Evolutionary conservation across 2,888 invertebrate species (phyloP).

Genomic region (Tanytarsus gracilentus): DNA sequence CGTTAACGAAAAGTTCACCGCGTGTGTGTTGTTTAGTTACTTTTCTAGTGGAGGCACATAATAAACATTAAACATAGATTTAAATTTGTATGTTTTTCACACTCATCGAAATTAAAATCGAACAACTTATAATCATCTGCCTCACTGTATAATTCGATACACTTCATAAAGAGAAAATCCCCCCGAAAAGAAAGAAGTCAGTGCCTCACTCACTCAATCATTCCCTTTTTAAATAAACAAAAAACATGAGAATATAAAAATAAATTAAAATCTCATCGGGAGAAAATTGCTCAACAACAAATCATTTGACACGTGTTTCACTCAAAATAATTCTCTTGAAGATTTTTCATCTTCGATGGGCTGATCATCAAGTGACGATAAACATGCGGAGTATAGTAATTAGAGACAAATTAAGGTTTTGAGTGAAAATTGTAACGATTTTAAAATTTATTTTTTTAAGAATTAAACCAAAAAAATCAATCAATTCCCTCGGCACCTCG

Average conservation of each 20-base stretch:
- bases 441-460: no score
- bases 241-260: background rate
- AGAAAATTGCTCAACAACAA: background rate
- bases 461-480: no score
- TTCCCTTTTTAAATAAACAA: no score
- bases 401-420: no score
- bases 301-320: conserved; percentile 26
- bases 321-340: background rate
- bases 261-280: conserved; percentile 21
- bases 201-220: no score
- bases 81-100: conserved; percentile 17
- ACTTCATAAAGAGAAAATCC: no score
- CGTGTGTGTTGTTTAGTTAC: no score
- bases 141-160: conserved; percentile 21
- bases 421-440: no score
- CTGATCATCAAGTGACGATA: conserved; percentile 16
- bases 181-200: no score
- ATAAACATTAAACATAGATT: conserved; percentile 19
- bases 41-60: conserved; percentile 3
- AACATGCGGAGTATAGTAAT: no score
- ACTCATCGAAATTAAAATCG: conserved; percentile 22
- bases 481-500: no score
- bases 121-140: conserved; percentile 4
- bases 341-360: background rate
- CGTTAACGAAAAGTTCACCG: no score